phyloP scores from a whole-genome alignment of 2,888 invertebrate species.

The Drosophila algonquin region DNA sequence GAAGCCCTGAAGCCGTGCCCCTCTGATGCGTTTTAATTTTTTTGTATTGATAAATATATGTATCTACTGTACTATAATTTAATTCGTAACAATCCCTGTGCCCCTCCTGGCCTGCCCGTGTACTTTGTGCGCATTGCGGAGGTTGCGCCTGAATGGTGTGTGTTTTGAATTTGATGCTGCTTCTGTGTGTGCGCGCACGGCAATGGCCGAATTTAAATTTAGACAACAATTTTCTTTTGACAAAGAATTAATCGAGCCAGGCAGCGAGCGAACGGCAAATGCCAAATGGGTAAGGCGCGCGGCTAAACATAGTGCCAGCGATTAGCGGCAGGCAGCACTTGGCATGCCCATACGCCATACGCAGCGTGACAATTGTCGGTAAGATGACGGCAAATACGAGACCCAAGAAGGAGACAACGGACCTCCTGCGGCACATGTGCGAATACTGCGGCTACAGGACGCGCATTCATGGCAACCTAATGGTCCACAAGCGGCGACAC shows the following conservation, averaged over 20 bases:
- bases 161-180: neutral
- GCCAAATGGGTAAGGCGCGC: conserved; percentile 49
- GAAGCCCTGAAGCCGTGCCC: no score
- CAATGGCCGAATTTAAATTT: conserved; percentile 60
- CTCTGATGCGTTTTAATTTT: conserved; percentile 6
- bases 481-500: conserved; percentile 65
- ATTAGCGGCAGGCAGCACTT: conserved; percentile 61
- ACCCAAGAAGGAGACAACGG: neutral
- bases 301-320: conserved; percentile 65
- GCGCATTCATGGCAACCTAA: conserved; percentile 56
- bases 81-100: no score
- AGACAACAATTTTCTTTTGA: conserved; percentile 53
- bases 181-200: conserved; percentile 4
- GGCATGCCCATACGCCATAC: conserved; percentile 45
- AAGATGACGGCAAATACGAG: conserved; percentile 1
- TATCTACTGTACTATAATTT: conserved; percentile 6
- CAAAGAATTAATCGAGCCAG: conserved; percentile 66
- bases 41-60: conserved; percentile 32
- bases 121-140: no score
- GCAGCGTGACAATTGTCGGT: conserved; percentile 46
- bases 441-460: conserved; percentile 73
- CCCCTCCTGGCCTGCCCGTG: no score
- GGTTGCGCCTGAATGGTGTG: no score
- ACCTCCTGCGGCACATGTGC: conserved; percentile 62
- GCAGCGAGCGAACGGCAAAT: conserved; percentile 47